phyloP scores from a whole-genome alignment of 2,113 vertebrate genomes.

The Notothenia coriiceps region DNA sequence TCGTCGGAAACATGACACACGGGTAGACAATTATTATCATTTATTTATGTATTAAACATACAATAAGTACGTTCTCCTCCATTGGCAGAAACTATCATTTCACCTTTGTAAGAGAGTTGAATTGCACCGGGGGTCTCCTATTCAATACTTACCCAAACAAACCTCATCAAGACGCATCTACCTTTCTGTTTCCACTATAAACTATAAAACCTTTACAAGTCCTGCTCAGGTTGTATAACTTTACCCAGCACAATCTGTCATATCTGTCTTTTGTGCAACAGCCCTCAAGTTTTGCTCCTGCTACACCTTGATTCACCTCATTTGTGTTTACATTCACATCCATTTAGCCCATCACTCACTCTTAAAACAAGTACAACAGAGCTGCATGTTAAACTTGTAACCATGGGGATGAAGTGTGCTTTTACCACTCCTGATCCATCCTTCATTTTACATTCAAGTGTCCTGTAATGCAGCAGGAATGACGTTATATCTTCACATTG shows the following conservation, averaged over 20 bases:
- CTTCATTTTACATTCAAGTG: slow-evolving; percentile 57
- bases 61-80: too few relatives aligned
- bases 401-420: slow-evolving; percentile 60
- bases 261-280: too few relatives aligned
- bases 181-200: background rate
- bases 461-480: slow-evolving; percentile 25
- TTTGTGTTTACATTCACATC: slow-evolving; percentile 82
- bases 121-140: too few relatives aligned
- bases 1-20: too few relatives aligned
- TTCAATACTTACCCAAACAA: background rate
- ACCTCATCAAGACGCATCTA: background rate
- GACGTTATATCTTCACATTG: slow-evolving; percentile 18
- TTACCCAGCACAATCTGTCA: background rate
- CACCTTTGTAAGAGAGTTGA: too few relatives aligned
- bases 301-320: slow-evolving; percentile 57
- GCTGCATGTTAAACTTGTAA: slow-evolving; percentile 45
- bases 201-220: background rate
- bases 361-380: slow-evolving; percentile 64
- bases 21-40: too few relatives aligned
- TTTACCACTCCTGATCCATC: slow-evolving; percentile 49
- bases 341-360: slow-evolving; percentile 78
- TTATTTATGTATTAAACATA: too few relatives aligned
- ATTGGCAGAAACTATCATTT: too few relatives aligned
- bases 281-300: slow-evolving; percentile 58
- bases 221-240: background rate